Evolutionary conservation across 2,888 invertebrate species (phyloP).

Genomic region (Calephelis perditalis): DNA sequence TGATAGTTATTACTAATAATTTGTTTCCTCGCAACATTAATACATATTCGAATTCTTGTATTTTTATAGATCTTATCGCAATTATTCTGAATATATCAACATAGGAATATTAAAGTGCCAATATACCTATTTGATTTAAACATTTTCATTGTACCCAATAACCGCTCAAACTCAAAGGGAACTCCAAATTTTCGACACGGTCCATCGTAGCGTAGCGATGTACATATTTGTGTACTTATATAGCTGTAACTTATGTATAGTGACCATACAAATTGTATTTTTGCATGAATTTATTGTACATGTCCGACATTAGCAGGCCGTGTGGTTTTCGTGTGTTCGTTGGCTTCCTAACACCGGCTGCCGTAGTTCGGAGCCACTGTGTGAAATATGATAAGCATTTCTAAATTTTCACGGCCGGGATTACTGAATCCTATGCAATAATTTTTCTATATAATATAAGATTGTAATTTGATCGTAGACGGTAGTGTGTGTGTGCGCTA

Average conservation of each 20-base stretch:
- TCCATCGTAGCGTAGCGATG: slow-evolving; percentile 41
- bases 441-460: slow-evolving; percentile 42
- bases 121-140: background rate
- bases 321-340: slow-evolving; percentile 35
- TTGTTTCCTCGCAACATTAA: too few species aligned
- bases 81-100: background rate
- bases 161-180: background rate
- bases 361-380: slow-evolving; percentile 13
- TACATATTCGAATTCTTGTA: too few species aligned
- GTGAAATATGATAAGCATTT: slow-evolving; percentile 19
- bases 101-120: too few species aligned
- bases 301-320: slow-evolving; percentile 29
- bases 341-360: slow-evolving; percentile 14
- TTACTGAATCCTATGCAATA: slow-evolving; percentile 40
- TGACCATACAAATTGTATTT: slow-evolving; percentile 46
- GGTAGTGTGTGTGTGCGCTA: slow-evolving; percentile 24
- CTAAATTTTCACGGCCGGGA: slow-evolving; percentile 19
- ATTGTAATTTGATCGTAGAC: slow-evolving; percentile 25
- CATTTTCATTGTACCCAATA: background rate
- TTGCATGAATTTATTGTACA: slow-evolving; percentile 45
- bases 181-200: slow-evolving; percentile 18
- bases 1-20: background rate
- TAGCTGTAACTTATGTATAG: slow-evolving; percentile 34
- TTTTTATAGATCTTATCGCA: slow-evolving; percentile 1
- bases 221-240: slow-evolving; percentile 38